Percentiles rank a stretch among this genome's conserved stretches.
Evolutionary conservation across 2,888 invertebrate genomes (phyloP).

Genomic region (Catocala sponsa): DNA sequence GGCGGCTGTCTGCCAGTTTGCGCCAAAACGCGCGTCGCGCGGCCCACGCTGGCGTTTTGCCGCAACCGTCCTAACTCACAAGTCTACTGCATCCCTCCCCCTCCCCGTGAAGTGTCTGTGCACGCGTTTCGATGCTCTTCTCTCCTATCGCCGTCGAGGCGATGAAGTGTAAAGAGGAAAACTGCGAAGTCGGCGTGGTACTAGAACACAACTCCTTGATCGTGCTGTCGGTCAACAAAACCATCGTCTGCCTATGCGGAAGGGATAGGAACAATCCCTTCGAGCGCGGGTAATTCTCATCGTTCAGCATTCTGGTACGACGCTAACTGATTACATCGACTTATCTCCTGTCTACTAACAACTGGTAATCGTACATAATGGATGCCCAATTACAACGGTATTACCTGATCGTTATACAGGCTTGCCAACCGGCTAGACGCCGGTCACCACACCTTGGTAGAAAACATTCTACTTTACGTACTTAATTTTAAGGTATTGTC

Average conservation of each 20-base stretch:
- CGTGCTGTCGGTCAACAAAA: constrained; percentile 85
- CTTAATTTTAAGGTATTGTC: constrained; percentile 14
- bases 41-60: constrained; percentile 70
- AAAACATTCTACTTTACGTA: constrained; percentile 12
- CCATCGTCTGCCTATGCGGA: constrained; percentile 86
- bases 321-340: constrained; percentile 57
- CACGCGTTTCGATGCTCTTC: constrained; percentile 85
- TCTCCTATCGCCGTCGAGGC: constrained; percentile 86
- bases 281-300: constrained; percentile 85
- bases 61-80: constrained; percentile 55
- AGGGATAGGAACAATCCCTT: constrained; percentile 81
- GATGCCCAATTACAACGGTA: constrained; percentile 34
- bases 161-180: constrained; percentile 89
- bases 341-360: constrained; percentile 53
- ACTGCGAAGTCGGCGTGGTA: constrained; percentile 87
- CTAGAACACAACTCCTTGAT: constrained; percentile 86
- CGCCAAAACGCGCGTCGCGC: constrained; percentile 79
- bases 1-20: constrained; percentile 78
- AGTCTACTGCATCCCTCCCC: constrained; percentile 53
- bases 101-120: constrained; percentile 74
- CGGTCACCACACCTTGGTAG: constrained; percentile 14
- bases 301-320: constrained; percentile 65
- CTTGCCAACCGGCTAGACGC: constrained; percentile 15
- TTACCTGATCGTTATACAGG: constrained; percentile 26
- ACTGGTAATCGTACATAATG: constrained; percentile 45